Percentiles rank a stretch among this genome's conserved stretches.
These are phyloP conservation scores for Meganola albula DNA, from an alignment of 2,888 invertebrate genomes.

Conservation along the genomic window DNA sequence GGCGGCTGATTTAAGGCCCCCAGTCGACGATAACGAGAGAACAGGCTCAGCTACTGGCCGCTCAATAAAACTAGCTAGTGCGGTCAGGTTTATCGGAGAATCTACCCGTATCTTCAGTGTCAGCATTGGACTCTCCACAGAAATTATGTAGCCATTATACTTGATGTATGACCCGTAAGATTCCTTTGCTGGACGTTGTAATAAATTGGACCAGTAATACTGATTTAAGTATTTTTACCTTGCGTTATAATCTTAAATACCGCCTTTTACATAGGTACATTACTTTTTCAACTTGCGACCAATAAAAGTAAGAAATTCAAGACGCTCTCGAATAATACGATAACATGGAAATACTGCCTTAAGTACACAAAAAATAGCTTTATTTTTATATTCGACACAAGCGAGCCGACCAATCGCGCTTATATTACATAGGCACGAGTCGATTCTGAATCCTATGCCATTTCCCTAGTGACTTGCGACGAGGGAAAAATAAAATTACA, in stretches of 20 bases:
- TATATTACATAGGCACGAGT: constrained; percentile 41
- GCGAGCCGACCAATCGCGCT: constrained; percentile 30
- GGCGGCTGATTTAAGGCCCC: constrained; percentile 64
- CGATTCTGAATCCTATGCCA: constrained; percentile 14
- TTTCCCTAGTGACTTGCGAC: constrained; percentile 38
- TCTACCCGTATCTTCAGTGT: constrained; percentile 61
- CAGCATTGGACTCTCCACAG: constrained; percentile 47
- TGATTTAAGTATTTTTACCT: constrained; percentile 11
- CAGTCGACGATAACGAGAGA: constrained; percentile 65
- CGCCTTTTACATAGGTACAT: too few relatives aligned
- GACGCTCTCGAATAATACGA: too few relatives aligned
- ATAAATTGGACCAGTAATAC: constrained; percentile 35
- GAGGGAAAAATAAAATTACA: constrained; percentile 58
- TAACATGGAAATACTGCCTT: too few relatives aligned
- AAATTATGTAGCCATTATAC: constrained; percentile 60
- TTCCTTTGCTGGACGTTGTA: constrained; percentile 38
- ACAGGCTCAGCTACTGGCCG: constrained; percentile 56
- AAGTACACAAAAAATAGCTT: constrained; percentile 24
- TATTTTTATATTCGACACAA: constrained; percentile 20
- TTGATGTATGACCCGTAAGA: constrained; percentile 51
- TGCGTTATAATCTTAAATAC: too few relatives aligned
- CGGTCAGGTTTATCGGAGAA: constrained; percentile 41
- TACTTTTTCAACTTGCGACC: too few relatives aligned
- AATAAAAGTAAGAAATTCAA: too few relatives aligned
- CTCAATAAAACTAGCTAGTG: constrained; percentile 63